phyloP scores from a whole-genome alignment of 2,797 vertebrate genomes.

The Cynodonichthys magdalenae region DNA sequence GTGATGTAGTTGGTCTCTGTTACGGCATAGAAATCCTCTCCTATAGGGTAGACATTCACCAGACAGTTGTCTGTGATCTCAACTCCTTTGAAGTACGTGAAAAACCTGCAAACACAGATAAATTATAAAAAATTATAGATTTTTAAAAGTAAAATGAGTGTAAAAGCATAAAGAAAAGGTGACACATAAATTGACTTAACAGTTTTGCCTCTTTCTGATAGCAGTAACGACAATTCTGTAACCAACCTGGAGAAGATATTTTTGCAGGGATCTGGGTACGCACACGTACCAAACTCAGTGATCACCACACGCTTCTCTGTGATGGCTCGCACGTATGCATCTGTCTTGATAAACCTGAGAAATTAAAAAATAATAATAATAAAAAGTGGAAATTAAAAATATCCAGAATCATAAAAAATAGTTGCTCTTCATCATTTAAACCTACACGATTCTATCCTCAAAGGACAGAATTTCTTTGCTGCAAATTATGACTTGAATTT shows the following conservation, averaged over 20 bases:
- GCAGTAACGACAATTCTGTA: background rate
- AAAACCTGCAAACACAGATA: constrained; percentile 85
- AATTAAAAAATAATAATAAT: background rate
- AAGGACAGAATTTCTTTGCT: background rate
- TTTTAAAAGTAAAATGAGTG: too few species aligned
- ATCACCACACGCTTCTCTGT: constrained; percentile 96
- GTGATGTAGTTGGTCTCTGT: constrained; percentile 98
- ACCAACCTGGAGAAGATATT: constrained; percentile 97
- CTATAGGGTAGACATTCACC: constrained; percentile 94
- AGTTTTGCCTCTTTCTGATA: background rate
- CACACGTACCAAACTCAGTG: constrained; percentile 95
- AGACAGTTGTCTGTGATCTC: constrained; percentile 97
- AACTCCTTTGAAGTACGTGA: constrained; percentile 96
- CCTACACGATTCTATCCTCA: background rate
- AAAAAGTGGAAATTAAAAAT: background rate
- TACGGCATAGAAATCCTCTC: constrained; percentile 95
- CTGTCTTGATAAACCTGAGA: constrained; percentile 89
- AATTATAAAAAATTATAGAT: background rate
- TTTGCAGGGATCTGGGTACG: constrained; percentile 97
- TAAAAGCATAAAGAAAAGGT: background rate
- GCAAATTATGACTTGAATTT: background rate
- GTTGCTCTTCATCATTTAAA: background rate
- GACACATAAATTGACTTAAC: background rate
- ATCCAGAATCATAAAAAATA: background rate
- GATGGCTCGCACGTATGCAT: constrained; percentile 92